Percentiles rank a stretch among this genome's conserved stretches.
These are phyloP conservation scores for Micromussa lordhowensis DNA, from an alignment of 92 coral and sea anemone genomes.

Conservation along the genomic window DNA sequence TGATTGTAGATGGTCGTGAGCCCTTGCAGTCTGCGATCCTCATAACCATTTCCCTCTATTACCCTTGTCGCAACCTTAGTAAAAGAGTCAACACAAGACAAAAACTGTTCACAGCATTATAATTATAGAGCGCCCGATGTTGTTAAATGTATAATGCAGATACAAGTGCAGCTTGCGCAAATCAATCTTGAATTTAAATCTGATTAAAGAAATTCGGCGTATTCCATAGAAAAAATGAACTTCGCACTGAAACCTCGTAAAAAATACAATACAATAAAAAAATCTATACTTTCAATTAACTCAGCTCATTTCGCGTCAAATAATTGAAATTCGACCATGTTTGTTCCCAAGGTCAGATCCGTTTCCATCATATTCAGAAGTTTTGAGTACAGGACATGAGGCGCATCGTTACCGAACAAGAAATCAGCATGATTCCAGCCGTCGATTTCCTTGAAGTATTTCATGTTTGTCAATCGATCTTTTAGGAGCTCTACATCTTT, in stretches of 20 bases:
- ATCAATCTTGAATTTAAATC: neutral
- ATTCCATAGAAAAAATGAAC: neutral
- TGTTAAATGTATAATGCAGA: neutral
- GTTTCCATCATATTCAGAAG: slow-evolving; percentile 58
- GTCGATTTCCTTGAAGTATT: slow-evolving; percentile 72
- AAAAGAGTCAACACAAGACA: too few species aligned
- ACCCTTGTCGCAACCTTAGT: too few species aligned
- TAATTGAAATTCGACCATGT: slow-evolving; percentile 24
- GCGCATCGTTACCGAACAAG: slow-evolving; percentile 83
- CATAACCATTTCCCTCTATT: too few species aligned
- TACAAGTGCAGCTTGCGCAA: neutral
- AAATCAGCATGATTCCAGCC: slow-evolving; percentile 91
- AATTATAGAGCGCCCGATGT: neutral
- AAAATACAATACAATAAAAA: neutral
- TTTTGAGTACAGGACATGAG: slow-evolving; percentile 65
- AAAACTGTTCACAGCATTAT: neutral
- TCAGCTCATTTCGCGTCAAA: neutral
- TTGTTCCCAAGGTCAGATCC: slow-evolving; percentile 17
- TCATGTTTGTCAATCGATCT: slow-evolving; percentile 62
- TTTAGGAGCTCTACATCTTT: slow-evolving; percentile 76
- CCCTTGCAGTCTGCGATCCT: too few species aligned
- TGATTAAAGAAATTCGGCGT: neutral
- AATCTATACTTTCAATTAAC: neutral
- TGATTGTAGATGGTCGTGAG: too few species aligned
- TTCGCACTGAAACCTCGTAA: neutral